phyloP scores from a whole-genome alignment of 1,140 invertebrate species.

The Nasonia vitripennis region DNA sequence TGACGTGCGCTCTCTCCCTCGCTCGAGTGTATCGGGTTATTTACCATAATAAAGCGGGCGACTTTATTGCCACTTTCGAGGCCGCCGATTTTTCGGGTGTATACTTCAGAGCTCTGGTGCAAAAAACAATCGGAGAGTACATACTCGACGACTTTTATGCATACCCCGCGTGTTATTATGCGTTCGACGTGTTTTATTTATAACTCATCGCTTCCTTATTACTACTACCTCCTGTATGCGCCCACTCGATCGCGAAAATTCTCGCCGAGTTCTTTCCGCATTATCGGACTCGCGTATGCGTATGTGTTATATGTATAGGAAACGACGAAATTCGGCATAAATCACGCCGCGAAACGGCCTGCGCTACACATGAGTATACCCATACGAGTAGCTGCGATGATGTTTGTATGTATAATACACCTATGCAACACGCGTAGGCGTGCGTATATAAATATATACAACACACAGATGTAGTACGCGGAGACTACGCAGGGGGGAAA shows the following conservation, averaged over 20 bases:
- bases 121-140: no score
- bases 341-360: not conserved
- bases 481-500: not conserved
- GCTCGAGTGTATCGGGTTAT: not conserved
- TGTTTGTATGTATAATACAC: not conserved
- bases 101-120: no score
- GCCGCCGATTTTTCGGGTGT: no score
- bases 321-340: not conserved
- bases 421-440: not conserved
- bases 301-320: not conserved
- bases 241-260: no score
- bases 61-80: not conserved
- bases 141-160: no score
- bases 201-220: no score
- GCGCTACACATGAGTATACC: not conserved
- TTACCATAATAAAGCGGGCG: not conserved
- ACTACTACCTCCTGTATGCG: no score
- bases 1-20: not conserved
- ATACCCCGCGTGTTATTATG: no score
- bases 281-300: no score
- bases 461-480: no score
- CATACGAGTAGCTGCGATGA: not conserved
- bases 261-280: not conserved
- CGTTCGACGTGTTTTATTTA: no score
- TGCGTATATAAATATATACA: not conserved